Conservation (phyloP, 1,140 invertebrate genomes). For the Wiebesia pumilae region DNA sequence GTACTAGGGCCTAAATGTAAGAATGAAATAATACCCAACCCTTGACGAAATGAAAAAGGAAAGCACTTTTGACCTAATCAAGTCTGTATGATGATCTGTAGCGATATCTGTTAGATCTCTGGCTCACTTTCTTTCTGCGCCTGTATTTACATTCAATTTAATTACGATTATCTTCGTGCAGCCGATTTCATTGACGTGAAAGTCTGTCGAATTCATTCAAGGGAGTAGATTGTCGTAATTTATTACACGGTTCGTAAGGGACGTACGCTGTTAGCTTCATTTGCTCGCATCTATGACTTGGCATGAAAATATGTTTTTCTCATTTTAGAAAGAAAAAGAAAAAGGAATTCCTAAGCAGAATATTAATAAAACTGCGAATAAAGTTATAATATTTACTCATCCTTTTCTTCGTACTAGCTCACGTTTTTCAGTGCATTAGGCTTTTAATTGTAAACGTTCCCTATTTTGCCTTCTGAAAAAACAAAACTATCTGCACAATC, state of each 20-base stretch:
- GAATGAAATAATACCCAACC: slow-evolving; percentile 53
- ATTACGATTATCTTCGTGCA: background rate
- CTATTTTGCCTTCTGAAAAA: background rate
- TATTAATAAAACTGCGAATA: too few relatives aligned
- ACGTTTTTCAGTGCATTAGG: too few relatives aligned
- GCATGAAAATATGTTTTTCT: too few relatives aligned
- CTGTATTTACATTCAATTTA: background rate
- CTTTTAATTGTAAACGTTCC: background rate
- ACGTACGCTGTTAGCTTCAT: background rate
- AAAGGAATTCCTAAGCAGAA: too few relatives aligned
- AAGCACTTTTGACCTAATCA: slow-evolving; percentile 55
- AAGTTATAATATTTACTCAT: background rate
- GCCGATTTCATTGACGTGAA: background rate
- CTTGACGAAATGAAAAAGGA: slow-evolving; percentile 48
- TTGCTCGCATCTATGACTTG: background rate
- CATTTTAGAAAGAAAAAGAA: too few relatives aligned
- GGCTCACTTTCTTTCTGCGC: slow-evolving; percentile 38
- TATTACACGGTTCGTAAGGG: too few relatives aligned
- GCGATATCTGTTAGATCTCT: slow-evolving; percentile 53
- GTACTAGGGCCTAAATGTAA: slow-evolving; percentile 61
- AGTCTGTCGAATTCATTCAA: background rate
- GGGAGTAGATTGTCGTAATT: too few relatives aligned
- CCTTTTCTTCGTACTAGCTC: background rate
- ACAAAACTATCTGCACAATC: slow-evolving; percentile 33
- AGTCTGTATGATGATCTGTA: slow-evolving; percentile 56